Evolutionary conservation across 2,888 invertebrate species (phyloP).

Genomic region (Pristionchus arcanus): DNA sequence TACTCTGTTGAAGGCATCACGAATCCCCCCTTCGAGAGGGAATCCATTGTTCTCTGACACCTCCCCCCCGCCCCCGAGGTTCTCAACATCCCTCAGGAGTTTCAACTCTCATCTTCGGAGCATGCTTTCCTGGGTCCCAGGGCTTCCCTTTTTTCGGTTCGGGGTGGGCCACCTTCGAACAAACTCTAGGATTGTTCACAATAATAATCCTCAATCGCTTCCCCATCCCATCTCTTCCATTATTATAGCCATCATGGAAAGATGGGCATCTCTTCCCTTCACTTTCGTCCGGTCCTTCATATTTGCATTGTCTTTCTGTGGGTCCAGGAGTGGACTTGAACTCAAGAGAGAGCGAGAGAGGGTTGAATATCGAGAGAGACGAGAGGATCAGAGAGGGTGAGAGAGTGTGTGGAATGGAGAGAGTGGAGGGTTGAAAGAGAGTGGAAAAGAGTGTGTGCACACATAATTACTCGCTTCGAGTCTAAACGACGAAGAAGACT

Average conservation of each 20-base stretch:
- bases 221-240: conserved; percentile 8
- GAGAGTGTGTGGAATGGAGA: conserved; percentile 21
- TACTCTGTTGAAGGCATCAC: not conserved
- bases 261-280: not conserved
- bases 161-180: no score
- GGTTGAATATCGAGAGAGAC: not conserved
- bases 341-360: conserved; percentile 34
- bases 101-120: not conserved
- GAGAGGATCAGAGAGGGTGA: not conserved
- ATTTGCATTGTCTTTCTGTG: conserved; percentile 31
- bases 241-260: conserved; percentile 20
- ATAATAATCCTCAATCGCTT: not conserved
- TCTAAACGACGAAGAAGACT: conserved; percentile 34
- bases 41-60: conserved; percentile 31
- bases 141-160: no score
- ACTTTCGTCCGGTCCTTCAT: conserved; percentile 3
- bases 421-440: not conserved
- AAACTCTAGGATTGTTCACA: no score
- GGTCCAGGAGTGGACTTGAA: conserved; percentile 41
- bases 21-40: not conserved
- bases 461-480: conserved; percentile 36
- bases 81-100: not conserved
- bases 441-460: conserved; percentile 13
- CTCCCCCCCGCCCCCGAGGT: not conserved
- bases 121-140: no score